Evolutionary conservation across 92 coral and sea anemone genomes (phyloP), one percentile per base, ranked within the genome.

Genomic region (Umimayanthus chanpuru): DNA sequence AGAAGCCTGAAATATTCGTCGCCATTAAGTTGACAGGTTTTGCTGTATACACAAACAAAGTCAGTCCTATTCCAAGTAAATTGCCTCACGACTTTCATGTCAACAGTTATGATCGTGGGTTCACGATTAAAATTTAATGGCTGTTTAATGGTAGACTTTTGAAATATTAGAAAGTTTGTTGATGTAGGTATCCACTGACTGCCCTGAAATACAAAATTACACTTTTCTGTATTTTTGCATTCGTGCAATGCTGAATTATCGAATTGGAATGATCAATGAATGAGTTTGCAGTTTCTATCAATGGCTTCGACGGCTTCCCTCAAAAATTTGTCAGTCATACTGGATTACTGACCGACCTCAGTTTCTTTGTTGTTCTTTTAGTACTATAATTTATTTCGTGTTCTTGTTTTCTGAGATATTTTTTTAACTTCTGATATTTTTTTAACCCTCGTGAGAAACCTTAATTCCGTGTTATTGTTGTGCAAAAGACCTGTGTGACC

Each of bases 81-180:
- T 26, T 78, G 56, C 82, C 61, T 78, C 38, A 28, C 76, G 28
- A 15, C 39, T 28, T 18, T 83, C 43, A 71, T 68, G 67, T 83
- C 76, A 83, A 82, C 86, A 83, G 70, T 82, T 44, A 70, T 43
- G 87, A 83, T 39, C 78, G 78, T 83, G 70, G 87, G 41, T 71
- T 44, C 30, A 70, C 89, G 88, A 91, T 91, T 91, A 91, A 91
- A 91, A 44, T 82, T 91, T 91, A 91, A 91, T 91, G 91, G 79
- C 77, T 77, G 58, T 75, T 88, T 88, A 88, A 91, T 88, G 67
- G 81, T 25, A 44, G 36, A 70, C 28, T 30, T 26, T n/a, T 47
- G 39, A 67, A 68, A 25, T 83, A 47, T 82, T 44, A 23, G 55
- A 23, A 50, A 36, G 77, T 14, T 70, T 83, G n/a, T 55, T 32